Conservation (phyloP, 2,888 invertebrate genomes). For the Cacoxenus indagator region DNA sequence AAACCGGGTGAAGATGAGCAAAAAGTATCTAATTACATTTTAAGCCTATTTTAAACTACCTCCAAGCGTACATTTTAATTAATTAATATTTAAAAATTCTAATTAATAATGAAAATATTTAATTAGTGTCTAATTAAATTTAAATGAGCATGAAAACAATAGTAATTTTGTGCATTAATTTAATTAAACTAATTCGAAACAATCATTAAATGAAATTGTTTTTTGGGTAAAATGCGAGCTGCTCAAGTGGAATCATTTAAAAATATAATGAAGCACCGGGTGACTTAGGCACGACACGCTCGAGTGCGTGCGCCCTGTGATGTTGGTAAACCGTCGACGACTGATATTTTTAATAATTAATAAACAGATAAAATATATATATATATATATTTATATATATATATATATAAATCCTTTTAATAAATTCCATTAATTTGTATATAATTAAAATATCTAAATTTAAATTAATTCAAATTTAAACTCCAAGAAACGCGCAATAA, state of each 20-base stretch:
- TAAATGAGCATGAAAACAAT: constrained; percentile 28
- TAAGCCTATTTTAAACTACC: constrained; percentile 58
- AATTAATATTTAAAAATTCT: constrained; percentile 16
- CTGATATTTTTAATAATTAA: constrained; percentile 65
- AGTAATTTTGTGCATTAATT: background rate
- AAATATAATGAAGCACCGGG: background rate
- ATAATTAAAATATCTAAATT: constrained; percentile 31
- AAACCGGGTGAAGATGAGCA: background rate
- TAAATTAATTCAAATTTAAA: constrained; percentile 16
- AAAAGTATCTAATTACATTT: constrained; percentile 29
- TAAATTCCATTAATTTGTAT: constrained; percentile 40
- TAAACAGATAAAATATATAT: constrained; percentile 42
- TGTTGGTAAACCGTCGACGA: constrained; percentile 59
- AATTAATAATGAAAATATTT: constrained; percentile 25
- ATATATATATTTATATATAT: constrained; percentile 38
- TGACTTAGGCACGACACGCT: background rate
- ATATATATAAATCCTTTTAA: constrained; percentile 32
- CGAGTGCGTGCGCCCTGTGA: constrained; percentile 41
- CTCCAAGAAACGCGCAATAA: background rate
- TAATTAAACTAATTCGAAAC: constrained; percentile 23
- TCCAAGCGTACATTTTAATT: constrained; percentile 49
- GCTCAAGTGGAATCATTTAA: constrained; percentile 2
- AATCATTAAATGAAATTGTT: constrained; percentile 12
- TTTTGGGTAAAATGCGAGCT: background rate
- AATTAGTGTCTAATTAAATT: constrained; percentile 43